phyloP scores from a whole-genome alignment of 1,140 invertebrate species.

The Meloidogyne exigua region DNA sequence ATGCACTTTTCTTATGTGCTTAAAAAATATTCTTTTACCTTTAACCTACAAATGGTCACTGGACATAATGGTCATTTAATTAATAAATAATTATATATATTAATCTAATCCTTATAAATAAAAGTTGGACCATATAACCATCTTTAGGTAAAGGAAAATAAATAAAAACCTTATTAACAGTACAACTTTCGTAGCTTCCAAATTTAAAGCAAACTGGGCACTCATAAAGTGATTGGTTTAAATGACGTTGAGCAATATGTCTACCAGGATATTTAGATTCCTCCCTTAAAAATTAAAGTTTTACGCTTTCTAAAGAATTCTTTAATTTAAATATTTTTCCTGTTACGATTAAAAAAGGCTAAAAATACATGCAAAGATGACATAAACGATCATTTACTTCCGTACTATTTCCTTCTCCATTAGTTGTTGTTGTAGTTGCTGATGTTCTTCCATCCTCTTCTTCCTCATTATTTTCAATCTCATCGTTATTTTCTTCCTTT shows the following conservation, averaged over 20 bases:
- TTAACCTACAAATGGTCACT: too few species aligned
- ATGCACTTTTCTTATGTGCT: conserved; percentile 52
- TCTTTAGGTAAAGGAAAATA: too few species aligned
- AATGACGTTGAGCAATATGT: conserved; percentile 58
- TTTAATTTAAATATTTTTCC: background rate
- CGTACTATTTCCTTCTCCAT: conserved; percentile 1
- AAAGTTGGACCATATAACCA: too few species aligned
- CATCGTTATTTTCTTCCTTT: background rate
- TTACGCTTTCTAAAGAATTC: too few species aligned
- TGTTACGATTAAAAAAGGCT: too few species aligned
- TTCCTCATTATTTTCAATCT: background rate
- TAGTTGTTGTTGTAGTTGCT: background rate
- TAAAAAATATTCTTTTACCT: conserved; percentile 19
- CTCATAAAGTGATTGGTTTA: conserved; percentile 52
- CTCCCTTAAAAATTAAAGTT: conserved; percentile 43
- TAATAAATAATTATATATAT: too few species aligned
- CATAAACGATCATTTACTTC: conserved; percentile 25
- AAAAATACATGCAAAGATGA: conserved; percentile 24
- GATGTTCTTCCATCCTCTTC: conserved; percentile 9
- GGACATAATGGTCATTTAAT: too few species aligned
- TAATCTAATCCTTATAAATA: too few species aligned
- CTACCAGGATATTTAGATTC: conserved; percentile 56
- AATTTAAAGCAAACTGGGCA: conserved; percentile 51
- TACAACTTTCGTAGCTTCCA: conserved; percentile 55
- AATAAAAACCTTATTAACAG: conserved; percentile 24